Conservation (phyloP, 2,888 invertebrate genomes). For the Rugalucina vietnamica region DNA sequence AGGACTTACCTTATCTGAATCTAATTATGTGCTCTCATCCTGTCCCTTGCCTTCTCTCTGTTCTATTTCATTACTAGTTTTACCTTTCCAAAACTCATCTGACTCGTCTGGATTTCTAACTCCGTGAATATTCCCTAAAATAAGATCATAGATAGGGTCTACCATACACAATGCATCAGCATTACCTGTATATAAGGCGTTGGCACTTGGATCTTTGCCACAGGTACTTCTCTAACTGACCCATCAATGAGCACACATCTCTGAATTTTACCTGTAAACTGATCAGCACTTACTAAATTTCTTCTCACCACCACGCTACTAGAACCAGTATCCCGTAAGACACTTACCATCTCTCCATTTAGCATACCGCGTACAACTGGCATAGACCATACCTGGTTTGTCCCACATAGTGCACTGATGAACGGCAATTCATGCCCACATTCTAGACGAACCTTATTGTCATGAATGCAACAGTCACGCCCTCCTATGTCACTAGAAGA, state of each 20-base stretch:
- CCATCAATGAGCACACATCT: slow-evolving; percentile 25
- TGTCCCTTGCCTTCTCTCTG: not conserved
- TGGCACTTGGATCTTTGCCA: slow-evolving; percentile 18
- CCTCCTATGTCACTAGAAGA: not conserved
- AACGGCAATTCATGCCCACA: not conserved
- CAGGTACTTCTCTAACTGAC: slow-evolving; percentile 16
- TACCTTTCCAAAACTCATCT: not conserved
- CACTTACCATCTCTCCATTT: not conserved
- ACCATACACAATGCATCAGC: slow-evolving; percentile 24
- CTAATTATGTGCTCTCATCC: not conserved
- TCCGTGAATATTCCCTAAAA: slow-evolving; percentile 33
- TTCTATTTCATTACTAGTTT: slow-evolving; percentile 20
- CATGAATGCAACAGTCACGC: not conserved
- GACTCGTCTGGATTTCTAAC: slow-evolving; percentile 9
- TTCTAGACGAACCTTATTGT: not conserved
- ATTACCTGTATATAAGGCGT: slow-evolving; percentile 28
- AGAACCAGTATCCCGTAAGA: not conserved
- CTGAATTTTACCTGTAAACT: not conserved
- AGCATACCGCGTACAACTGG: not conserved
- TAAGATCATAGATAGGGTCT: slow-evolving; percentile 35
- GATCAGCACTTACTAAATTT: slow-evolving; percentile 25
- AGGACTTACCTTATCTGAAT: not conserved
- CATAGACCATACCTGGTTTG: not conserved
- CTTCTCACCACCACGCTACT: slow-evolving; percentile 14
- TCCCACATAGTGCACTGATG: not conserved